A percentile compares a stretch with the other conserved stretches of the same genome.
These are phyloP conservation scores for Theristicus caerulescens DNA, from an alignment of 2,113 vertebrate genomes.

Conservation along the genomic window DNA sequence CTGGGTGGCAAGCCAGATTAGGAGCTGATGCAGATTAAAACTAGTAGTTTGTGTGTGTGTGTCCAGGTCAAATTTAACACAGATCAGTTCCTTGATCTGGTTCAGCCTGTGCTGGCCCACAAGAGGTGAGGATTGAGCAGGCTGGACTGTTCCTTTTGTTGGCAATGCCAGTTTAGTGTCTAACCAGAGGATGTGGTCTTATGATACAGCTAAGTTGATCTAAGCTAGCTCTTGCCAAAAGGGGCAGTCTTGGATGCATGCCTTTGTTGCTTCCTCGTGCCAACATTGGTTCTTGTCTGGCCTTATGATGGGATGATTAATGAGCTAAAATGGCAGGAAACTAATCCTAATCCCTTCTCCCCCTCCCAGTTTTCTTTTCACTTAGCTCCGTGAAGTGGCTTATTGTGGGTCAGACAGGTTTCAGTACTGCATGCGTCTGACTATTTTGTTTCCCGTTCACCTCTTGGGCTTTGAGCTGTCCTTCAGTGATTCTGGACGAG, in stretches of 20 bases:
- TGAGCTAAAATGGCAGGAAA: not conserved
- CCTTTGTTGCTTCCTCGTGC: not conserved
- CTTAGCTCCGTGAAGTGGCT: not conserved
- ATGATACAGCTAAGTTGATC: not conserved
- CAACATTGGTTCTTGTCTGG: not conserved
- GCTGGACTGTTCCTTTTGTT: not conserved
- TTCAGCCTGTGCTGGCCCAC: not conserved
- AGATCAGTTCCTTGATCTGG: not conserved
- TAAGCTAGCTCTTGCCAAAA: not conserved
- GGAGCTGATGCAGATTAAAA: not conserved
- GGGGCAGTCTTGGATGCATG: not conserved
- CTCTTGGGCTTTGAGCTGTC: not conserved
- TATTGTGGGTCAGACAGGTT: not conserved
- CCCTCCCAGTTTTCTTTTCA: not conserved
- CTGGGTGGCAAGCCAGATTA: not conserved
- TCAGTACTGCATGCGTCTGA: not conserved
- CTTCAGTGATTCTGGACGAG: not conserved
- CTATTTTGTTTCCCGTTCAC: not conserved
- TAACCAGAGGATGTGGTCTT: conserved; percentile 19
- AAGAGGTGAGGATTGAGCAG: not conserved
- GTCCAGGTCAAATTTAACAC: not conserved
- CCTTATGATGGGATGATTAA: not conserved
- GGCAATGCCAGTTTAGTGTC: not conserved
- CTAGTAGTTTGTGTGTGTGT: not conserved
- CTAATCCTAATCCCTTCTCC: not conserved